Evolutionary conservation across 2,888 invertebrate species (phyloP).

Genomic region (Aphodius granarius): DNA sequence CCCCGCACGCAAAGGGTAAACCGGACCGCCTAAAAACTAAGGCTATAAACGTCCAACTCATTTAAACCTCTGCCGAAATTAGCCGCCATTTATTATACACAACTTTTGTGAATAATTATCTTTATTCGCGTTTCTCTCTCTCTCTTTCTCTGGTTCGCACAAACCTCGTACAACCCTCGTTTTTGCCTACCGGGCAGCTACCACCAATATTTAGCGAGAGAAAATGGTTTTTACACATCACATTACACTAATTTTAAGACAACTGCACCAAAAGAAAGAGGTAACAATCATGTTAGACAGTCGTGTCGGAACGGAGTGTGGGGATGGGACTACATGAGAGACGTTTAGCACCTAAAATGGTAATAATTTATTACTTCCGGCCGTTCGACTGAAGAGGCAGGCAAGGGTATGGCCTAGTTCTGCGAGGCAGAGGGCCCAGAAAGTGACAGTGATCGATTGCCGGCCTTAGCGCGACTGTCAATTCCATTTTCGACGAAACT

Average conservation of each 20-base stretch:
- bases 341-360: neutral
- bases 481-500: neutral
- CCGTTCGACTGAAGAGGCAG: neutral
- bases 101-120: conserved; percentile 5
- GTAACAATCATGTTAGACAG: neutral
- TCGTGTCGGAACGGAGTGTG: neutral
- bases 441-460: neutral
- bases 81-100: conserved; percentile 5
- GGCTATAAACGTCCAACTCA: neutral
- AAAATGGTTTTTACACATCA: neutral
- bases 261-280: neutral
- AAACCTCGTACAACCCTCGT: neutral
- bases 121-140: neutral
- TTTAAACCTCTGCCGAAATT: neutral
- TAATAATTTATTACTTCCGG: neutral
- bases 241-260: no score
- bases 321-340: neutral
- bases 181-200: neutral
- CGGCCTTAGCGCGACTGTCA: neutral
- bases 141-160: neutral
- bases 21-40: neutral
- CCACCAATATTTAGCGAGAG: neutral
- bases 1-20: no score
- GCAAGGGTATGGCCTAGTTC: neutral
- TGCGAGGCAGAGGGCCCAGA: neutral